Evolutionary conservation across 2,888 invertebrate species (phyloP), one percentile per base, ranked within the genome.

Genomic region (Tanaodytes sp.): DNA sequence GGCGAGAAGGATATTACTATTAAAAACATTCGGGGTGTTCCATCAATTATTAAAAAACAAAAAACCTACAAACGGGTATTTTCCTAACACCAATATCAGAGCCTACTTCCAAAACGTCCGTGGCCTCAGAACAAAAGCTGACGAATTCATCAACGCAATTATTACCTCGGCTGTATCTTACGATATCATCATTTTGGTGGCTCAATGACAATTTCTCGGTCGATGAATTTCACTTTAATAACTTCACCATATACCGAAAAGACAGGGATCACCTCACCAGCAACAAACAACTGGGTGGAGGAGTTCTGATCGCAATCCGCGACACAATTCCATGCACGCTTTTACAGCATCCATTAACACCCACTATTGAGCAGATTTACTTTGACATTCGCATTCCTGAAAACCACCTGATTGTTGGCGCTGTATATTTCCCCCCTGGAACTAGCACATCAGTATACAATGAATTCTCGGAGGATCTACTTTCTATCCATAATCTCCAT

Each of bases 161-260:
- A 30, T 27, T 12, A 12, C 27, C 8, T 27, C 5, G 3, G 2
- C 45, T 8, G 9, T 27, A 14, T 3, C 14, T 16, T 27, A 27
- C 4, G 45, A 45, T 45, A 20, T 45, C 9, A 45, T 45, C n/a
- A 15, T 45, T 11, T 15, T 45, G 15, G 45, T 45, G 45, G 45
- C 20, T 45, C 8, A 45, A 45, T 9, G 15, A 9, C 11, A 30
- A 45, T 30, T 45, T 27, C 16, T 14, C 11, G 6, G 30, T 30
- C 16, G n/a, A 30, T 8, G 45, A 45, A 45, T 11, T 45, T 8
- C 14, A 27, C 4, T 9, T 30, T 2, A 14, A 23, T 1, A 1
- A 16, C 5, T 45, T 30, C 30, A 45, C 12, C 1, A 30, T 45
- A 15, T 45, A 14, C 12, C 27, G 45, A 11, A 27, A 16, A 9